Evolutionary conservation across 37 sponge, comb jelly and placozoan genomes (phyloP), one percentile per base, ranked within the genome.

Genomic region (Beroe ovata): DNA sequence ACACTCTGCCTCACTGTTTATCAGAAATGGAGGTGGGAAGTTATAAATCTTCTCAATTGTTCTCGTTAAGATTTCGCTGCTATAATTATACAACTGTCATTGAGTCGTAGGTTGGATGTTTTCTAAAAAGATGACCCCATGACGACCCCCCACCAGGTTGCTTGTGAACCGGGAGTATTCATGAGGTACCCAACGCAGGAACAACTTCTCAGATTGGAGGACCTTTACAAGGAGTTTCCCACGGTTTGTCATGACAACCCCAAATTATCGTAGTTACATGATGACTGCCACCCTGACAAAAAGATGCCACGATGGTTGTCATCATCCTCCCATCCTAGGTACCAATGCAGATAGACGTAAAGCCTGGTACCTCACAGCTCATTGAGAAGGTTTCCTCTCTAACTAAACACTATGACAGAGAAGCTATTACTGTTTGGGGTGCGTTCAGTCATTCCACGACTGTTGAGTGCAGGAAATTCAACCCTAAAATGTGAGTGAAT

Each of bases 331-430:
- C n/a, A n/a, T n/a, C n/a, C n/a, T 62, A 77, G 84, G 54, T 41
- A 25, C 84, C 84, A 35, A 77, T 77, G 84, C 84, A 77, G 84
- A 77, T 77, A n/a, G 84, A 77, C 84, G 38, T 77, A n/a, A 77
- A 77, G 84, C 54, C 54, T 1, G 84, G 84, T 4, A 35, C 36
- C 19, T 19, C 35, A n/a, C 38, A 16, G 1, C 42, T 77, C 26
- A 39, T 77, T 35, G 8, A 20, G 38, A 42, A 77, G 41, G 84
- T 77, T 19, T 77, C 84, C 8, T 20, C 19, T 22, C 41, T 77
- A 14, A 77, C 84, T 19, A 42, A 38, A 29, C n/a, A 77, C 54
- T 77, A 77, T 35, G 20, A 77, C 54, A 39, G 84, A 42, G 84
- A 77, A 40, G 54, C 39, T 23, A 30, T 77, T 25, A 77, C 84